These are phyloP conservation scores for Perizoma flavofasciatum DNA, from an alignment of 2,888 invertebrate species.

Conservation along the genomic window DNA sequence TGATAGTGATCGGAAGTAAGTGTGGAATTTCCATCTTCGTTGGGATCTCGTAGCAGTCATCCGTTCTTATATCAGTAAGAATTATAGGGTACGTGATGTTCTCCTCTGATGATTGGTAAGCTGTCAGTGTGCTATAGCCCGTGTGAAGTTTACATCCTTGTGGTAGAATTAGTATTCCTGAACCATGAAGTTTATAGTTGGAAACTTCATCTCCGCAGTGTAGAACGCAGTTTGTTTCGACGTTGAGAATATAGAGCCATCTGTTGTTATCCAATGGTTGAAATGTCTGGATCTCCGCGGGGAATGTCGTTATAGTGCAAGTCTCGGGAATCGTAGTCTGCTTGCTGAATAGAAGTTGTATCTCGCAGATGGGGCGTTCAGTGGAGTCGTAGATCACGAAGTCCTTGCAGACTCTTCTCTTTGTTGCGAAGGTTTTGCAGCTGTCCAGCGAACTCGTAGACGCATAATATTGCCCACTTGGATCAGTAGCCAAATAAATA, in stretches of 20 bases:
- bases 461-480: constrained; percentile 38
- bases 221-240: too few relatives aligned
- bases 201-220: too few relatives aligned
- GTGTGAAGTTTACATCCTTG: too few relatives aligned
- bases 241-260: not conserved
- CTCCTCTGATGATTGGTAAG: too few relatives aligned
- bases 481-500: constrained; percentile 39
- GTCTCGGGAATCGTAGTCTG: constrained; percentile 20
- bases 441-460: constrained; percentile 35
- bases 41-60: too few relatives aligned
- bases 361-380: constrained; percentile 33
- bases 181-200: too few relatives aligned
- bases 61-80: too few relatives aligned
- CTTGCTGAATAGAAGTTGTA: constrained; percentile 20
- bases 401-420: constrained; percentile 32
- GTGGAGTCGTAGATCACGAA: constrained; percentile 34
- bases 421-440: constrained; percentile 33
- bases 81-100: too few relatives aligned
- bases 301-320: constrained; percentile 36
- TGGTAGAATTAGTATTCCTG: too few relatives aligned
- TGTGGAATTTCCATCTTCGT: too few relatives aligned
- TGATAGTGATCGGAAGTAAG: too few relatives aligned
- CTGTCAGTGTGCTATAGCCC: too few relatives aligned
- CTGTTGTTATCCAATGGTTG: constrained; percentile 2
- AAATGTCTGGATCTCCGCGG: constrained; percentile 5